A percentile compares a stretch with the other conserved stretches of the same genome.
These are phyloP conservation scores for Ceratosolen solmsi DNA, from an alignment of 1,140 invertebrate species.

Conservation along the genomic window DNA sequence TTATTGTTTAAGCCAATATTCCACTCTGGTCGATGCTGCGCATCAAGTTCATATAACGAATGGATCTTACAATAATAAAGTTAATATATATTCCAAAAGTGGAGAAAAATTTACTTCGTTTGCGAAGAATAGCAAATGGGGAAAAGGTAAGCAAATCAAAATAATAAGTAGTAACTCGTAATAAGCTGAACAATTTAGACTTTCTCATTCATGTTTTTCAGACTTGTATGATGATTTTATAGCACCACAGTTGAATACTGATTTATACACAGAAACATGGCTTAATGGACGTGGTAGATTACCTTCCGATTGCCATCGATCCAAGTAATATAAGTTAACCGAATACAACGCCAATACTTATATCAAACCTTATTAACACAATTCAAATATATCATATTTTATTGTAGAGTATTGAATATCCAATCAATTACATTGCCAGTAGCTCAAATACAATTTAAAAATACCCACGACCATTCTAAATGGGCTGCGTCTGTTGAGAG, in stretches of 20 bases:
- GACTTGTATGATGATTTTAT: slow-evolving; percentile 90
- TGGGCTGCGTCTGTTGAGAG: slow-evolving; percentile 84
- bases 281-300: slow-evolving; percentile 84
- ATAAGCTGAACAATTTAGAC: neutral
- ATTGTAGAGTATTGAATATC: slow-evolving; percentile 81
- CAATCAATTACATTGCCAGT: slow-evolving; percentile 75
- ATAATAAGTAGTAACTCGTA: neutral
- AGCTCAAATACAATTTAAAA: slow-evolving; percentile 79
- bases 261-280: slow-evolving; percentile 91
- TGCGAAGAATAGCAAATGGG: slow-evolving; percentile 84
- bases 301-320: slow-evolving; percentile 78
- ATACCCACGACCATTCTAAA: slow-evolving; percentile 90
- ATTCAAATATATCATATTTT: slow-evolving; percentile 28
- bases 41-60: slow-evolving; percentile 76
- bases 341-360: too few relatives aligned
- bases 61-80: slow-evolving; percentile 78
- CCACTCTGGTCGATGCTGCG: slow-evolving; percentile 78
- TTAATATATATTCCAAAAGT: slow-evolving; percentile 75
- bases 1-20: slow-evolving; percentile 72
- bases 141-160: slow-evolving; percentile 76
- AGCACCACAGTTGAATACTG: slow-evolving; percentile 80
- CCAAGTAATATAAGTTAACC: slow-evolving; percentile 58
- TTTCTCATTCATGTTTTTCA: slow-evolving; percentile 58
- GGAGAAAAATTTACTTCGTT: slow-evolving; percentile 82
- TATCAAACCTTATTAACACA: slow-evolving; percentile 65